Base-by-base conservation (phyloP, 1,140 invertebrate genomes). In the Neelides sp. region DNA sequence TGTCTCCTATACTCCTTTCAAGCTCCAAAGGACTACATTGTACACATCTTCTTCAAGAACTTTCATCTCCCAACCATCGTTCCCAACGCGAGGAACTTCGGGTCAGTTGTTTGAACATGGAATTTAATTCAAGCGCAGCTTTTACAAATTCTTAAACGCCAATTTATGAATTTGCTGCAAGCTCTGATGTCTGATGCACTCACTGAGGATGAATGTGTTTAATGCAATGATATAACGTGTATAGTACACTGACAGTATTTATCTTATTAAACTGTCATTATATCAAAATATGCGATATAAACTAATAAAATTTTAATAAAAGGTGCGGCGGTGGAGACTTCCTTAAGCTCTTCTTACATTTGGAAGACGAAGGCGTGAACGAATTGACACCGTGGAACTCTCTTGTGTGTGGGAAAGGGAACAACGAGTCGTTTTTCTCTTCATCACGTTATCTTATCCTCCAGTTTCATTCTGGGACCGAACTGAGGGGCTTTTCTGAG, bases 1-100 rank as follows among this genome's bases (percentile, higher is more conserved):
- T 90, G 86, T 65, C 75, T 89, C 24, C 75, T 89, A n/a, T 89
- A 87, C 69, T 85, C 83, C 8, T 90, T 90, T 68, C 68, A 80
- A 46, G 83, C 79, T 1, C 77, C 76, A 42, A 70, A 77, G 1
- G 77, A 83, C 62, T 78, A 88, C 68, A 85, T 88, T 55, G 77
- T 88, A 43, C 80, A 88, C 66, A 69, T 90, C 19, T 78, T 76
- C 15, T 86, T 90, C 66, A 74, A 81, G 23, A 43, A 51, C 13
- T 45, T 55, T 50, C 40, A 55, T 50, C 52, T 60, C 24, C 52
- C 55, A 23, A 32, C 41, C 4, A 8, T 26, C 40, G 19, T 41
- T 19, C 1, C 36, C 51, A 32, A 41, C 24, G 23, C 17, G 27
- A 12, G 26, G 34, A 22, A 26, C 13, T n/a, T n/a, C n/a, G n/a